phyloP scores from a whole-genome alignment of 2,113 vertebrate genomes.

The Onychostruthus taczanowskii region DNA sequence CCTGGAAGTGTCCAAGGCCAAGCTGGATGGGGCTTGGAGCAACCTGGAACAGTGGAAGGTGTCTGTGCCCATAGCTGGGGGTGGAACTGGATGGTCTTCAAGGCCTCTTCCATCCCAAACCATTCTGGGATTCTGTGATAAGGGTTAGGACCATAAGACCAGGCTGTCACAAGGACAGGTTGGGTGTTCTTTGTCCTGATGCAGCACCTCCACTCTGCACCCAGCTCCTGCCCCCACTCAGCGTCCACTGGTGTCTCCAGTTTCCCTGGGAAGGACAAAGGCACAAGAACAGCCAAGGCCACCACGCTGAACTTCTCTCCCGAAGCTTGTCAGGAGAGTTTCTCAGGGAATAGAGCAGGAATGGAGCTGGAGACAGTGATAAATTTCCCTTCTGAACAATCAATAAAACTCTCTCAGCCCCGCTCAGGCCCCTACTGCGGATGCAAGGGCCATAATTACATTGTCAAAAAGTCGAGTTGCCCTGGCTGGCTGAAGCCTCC shows the following conservation, averaged over 20 bases:
- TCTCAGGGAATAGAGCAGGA: constrained; percentile 74
- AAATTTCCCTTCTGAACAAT: constrained; percentile 91
- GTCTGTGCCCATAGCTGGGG: too few species aligned
- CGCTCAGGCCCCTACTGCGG: constrained; percentile 72
- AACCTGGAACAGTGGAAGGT: rapidly evolving
- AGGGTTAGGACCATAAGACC: background rate
- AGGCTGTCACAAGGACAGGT: background rate
- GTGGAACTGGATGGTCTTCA: rapidly evolving
- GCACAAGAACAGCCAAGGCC: constrained; percentile 69
- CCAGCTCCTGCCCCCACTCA: background rate
- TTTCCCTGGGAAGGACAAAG: constrained; percentile 71
- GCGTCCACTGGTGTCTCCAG: background rate
- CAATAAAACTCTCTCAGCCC: constrained; percentile 87
- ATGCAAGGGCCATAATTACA: constrained; percentile 91
- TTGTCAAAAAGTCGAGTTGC: constrained; percentile 87
- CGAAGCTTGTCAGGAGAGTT: constrained; percentile 76
- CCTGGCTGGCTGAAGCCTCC: constrained; percentile 67
- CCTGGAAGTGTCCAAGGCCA: background rate
- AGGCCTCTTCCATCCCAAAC: background rate
- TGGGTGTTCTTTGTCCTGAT: background rate
- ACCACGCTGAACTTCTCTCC: constrained; percentile 39
- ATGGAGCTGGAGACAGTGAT: constrained; percentile 88
- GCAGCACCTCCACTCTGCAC: background rate
- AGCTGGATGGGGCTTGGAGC: rapidly evolving
- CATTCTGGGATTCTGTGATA: rapidly evolving